Conservation (phyloP, 2,797 vertebrate genomes). For the Staurois parvus region DNA sequence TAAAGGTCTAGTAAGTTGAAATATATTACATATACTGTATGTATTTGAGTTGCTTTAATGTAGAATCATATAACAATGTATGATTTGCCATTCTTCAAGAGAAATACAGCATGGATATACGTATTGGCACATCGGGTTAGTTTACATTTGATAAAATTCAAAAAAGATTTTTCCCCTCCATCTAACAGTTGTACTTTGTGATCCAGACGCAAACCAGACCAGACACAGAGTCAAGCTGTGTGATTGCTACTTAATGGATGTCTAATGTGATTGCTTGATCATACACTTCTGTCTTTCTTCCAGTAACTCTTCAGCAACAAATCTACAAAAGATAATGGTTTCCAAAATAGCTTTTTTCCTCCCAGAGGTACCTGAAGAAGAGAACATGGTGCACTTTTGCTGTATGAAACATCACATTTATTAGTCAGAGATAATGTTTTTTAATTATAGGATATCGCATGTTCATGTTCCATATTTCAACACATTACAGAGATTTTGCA, state of each 20-base stretch:
- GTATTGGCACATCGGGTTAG: too few relatives aligned
- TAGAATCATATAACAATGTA: too few relatives aligned
- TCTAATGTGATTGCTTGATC: constrained; percentile 19
- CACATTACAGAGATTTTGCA: neutral
- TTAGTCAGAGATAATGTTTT: neutral
- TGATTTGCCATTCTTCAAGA: neutral
- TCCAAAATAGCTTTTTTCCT: constrained; percentile 28
- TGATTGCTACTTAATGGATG: constrained; percentile 2
- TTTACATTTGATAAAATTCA: neutral
- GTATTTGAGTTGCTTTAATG: too few relatives aligned
- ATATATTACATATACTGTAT: too few relatives aligned
- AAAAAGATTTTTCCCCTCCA: neutral
- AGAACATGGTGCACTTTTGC: constrained; percentile 5
- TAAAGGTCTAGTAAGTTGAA: too few relatives aligned
- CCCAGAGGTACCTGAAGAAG: neutral
- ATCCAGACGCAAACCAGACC: neutral
- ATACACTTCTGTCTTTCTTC: constrained; percentile 8
- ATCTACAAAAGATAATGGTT: constrained; percentile 2
- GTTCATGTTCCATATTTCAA: neutral
- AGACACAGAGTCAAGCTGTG: neutral
- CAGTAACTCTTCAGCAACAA: constrained; percentile 12
- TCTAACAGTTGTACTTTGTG: neutral
- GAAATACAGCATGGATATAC: neutral
- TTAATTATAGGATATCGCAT: neutral
- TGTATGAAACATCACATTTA: neutral